Percentiles rank a stretch among this genome's conserved stretches.
Conservation (phyloP, 2,888 invertebrate genomes). For the Sinhomidia bicolor region DNA sequence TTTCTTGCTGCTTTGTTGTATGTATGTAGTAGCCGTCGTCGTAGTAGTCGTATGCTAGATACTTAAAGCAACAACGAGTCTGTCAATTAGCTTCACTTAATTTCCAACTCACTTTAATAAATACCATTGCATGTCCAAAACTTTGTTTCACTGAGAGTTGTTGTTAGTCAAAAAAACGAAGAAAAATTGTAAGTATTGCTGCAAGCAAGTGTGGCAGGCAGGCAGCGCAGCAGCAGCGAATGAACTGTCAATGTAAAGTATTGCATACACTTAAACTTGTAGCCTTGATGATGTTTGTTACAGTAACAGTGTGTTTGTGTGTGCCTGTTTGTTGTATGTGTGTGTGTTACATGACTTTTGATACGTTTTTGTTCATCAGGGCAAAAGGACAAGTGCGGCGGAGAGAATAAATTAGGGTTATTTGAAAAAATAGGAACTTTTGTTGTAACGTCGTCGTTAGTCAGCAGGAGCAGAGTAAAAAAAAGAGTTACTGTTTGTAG, state of each 20-base stretch:
- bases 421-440: slow-evolving; percentile 57
- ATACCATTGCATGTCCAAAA: slow-evolving; percentile 58
- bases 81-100: slow-evolving; percentile 67
- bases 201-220: neutral
- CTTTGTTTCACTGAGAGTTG: slow-evolving; percentile 44
- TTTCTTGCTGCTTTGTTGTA: too few relatives aligned
- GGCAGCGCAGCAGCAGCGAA: neutral
- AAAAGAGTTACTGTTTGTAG: neutral
- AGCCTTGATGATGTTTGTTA: neutral
- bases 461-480: neutral
- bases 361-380: neutral
- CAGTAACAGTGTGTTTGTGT: slow-evolving; percentile 21
- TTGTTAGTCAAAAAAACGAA: slow-evolving; percentile 35
- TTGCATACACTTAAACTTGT: slow-evolving; percentile 34
- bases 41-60: neutral
- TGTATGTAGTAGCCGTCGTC: too few relatives aligned
- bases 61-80: slow-evolving; percentile 35
- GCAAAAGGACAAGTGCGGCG: slow-evolving; percentile 19
- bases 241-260: slow-evolving; percentile 33
- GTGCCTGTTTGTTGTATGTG: too few relatives aligned
- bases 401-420: slow-evolving; percentile 51
- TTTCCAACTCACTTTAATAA: slow-evolving; percentile 52
- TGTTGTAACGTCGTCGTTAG: slow-evolving; percentile 12
- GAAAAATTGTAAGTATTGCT: neutral
- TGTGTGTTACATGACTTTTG: neutral